Conservation (phyloP, 2,888 invertebrate species). For the Dryocosmus kuriphilus region DNA sequence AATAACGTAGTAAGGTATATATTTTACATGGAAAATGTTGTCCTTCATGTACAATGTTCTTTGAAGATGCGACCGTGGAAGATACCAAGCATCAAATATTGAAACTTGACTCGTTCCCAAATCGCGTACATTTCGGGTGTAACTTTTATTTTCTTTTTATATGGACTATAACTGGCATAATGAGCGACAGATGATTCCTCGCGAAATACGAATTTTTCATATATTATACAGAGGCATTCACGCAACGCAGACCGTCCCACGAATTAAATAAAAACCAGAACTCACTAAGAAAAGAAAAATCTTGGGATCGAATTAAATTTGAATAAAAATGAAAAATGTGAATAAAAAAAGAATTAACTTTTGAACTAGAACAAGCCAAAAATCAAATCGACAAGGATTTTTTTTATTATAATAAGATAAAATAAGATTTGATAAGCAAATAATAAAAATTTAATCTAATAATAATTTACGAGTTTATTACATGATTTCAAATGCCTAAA, state of each 20-base stretch:
- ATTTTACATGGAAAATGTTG: conserved; percentile 75
- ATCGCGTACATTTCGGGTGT: conserved; percentile 46
- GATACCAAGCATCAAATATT: conserved; percentile 38
- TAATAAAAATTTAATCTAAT: not conserved
- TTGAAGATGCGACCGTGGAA: conserved; percentile 52
- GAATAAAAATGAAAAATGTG: not conserved
- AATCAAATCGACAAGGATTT: not conserved
- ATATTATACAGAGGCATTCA: conserved; percentile 48
- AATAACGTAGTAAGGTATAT: conserved; percentile 76
- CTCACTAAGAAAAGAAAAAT: not conserved
- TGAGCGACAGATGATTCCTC: conserved; percentile 42
- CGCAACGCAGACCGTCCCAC: conserved; percentile 5
- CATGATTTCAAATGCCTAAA: too few species aligned
- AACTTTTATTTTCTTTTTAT: conserved; percentile 47
- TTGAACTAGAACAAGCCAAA: not conserved
- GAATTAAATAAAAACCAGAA: not conserved
- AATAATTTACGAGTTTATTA: not conserved
- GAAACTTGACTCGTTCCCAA: conserved; percentile 35
- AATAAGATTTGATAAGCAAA: not conserved
- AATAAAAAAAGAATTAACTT: too few species aligned
- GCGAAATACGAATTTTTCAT: conserved; percentile 45
- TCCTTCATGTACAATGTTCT: conserved; percentile 60
- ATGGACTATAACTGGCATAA: conserved; percentile 56
- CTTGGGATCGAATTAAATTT: not conserved
- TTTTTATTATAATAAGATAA: not conserved